These are phyloP conservation scores for Stratiomys singularior DNA, from an alignment of 2,888 invertebrate genomes.

Conservation along the genomic window DNA sequence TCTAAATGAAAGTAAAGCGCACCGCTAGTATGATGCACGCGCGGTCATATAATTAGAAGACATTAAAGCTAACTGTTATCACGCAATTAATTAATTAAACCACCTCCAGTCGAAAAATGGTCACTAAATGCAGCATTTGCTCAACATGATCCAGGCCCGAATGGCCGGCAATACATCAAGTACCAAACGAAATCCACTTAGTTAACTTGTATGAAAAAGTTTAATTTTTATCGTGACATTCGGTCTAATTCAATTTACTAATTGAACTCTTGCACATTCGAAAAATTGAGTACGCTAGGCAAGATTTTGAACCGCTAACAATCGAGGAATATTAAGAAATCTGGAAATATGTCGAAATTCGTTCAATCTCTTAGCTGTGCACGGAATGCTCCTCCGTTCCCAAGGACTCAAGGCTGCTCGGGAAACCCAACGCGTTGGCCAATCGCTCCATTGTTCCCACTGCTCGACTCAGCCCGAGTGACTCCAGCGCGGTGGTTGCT, in stretches of 20 bases:
- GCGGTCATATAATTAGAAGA: constrained; percentile 30
- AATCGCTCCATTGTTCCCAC: too few species aligned
- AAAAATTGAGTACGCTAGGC: background rate
- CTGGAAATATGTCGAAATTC: background rate
- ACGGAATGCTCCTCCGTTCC: background rate
- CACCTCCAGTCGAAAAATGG: constrained; percentile 25
- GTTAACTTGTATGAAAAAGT: constrained; percentile 4
- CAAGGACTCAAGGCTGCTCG: background rate
- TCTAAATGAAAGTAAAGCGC: constrained; percentile 15
- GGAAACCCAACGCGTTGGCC: background rate
- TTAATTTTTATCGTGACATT: constrained; percentile 25
- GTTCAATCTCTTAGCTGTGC: background rate
- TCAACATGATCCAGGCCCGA: background rate
- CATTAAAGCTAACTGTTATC: constrained; percentile 18
- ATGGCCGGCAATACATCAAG: background rate
- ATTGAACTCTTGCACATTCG: constrained; percentile 8
- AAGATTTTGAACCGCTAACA: too few species aligned
- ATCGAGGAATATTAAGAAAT: too few species aligned
- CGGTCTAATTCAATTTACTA: constrained; percentile 31
- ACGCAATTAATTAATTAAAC: constrained; percentile 44
- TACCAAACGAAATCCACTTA: constrained; percentile 18
- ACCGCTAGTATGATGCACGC: constrained; percentile 23
- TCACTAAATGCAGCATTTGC: constrained; percentile 1
- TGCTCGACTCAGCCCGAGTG: background rate
- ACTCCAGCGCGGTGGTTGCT: background rate